Base-by-base conservation (phyloP, 1,140 invertebrate species). In the Tetramorium simillimum region DNA sequence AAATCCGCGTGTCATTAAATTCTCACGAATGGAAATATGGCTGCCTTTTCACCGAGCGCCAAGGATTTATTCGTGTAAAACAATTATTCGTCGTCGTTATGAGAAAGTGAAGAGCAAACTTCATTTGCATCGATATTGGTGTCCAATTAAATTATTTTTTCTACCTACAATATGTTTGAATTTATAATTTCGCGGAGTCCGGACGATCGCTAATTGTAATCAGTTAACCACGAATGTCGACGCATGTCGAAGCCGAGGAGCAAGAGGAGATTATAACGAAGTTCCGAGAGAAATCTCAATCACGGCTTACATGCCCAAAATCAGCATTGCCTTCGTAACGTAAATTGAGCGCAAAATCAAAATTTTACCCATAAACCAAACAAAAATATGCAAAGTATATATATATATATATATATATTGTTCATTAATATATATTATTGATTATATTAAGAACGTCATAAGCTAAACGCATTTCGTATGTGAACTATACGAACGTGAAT, bases 341-440 rank as follows among this genome's bases (percentile, higher is more conserved):
- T 93, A 94, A 33, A 94, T 93, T 94, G 95, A 95, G 95, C 95
- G 91, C 93, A 94, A 94, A 94, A 95, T 95, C 95, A 95, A 95
- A 84, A 95, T 91, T 92, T 91, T 92, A 91, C 86, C 84, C 90
- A 73, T 93, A 92, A 92, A 90, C 92, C 77, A 91, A 92, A 90
- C 65, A 76, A 86, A 51, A 89, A 75, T 53, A 92, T 85, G 89
- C 78, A 92, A 92, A 89, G 72, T 91, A 90, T 87, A 91, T 77
- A 89, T 90, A 81, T 87, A 87, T 87, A 87, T 86, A 85, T 85
- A 84, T 92, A 90, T 91, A 89, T 89, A 92, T 86, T 89, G 90
- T 87, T 78, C 89, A 91, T 88, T 81, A 16, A 87, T 84, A 88
- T 89, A 93, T 88, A 91, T 91, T 58, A 87, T 81, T 85, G 82